Percentiles rank a stretch among this genome's conserved stretches.
Conservation (phyloP, 2,113 vertebrate genomes). For the Thomomys bottae region DNA sequence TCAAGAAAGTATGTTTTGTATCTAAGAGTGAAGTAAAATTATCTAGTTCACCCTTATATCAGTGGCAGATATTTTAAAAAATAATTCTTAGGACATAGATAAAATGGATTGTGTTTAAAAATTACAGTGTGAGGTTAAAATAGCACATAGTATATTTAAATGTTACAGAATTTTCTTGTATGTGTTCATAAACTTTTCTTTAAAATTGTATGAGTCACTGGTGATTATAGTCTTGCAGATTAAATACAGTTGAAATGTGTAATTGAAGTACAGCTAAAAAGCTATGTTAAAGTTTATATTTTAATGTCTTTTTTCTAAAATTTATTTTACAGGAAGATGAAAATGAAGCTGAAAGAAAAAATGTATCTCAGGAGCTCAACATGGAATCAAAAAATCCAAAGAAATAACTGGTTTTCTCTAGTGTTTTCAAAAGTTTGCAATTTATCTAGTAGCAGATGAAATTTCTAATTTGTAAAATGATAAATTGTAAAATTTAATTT, state of each 20-base stretch:
- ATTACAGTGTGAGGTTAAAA: slow-evolving; percentile 61
- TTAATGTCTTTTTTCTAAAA: slow-evolving; percentile 82
- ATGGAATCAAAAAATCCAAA: slow-evolving; percentile 86
- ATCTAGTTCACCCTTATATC: slow-evolving; percentile 86
- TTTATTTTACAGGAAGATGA: slow-evolving; percentile 88
- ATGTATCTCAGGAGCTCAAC: slow-evolving; percentile 83
- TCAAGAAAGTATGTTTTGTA: slow-evolving; percentile 92
- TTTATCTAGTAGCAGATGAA: slow-evolving; percentile 81
- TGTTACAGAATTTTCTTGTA: background rate
- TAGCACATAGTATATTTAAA: slow-evolving; percentile 37
- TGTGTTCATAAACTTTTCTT: slow-evolving; percentile 47
- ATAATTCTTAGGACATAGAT: slow-evolving; percentile 83
- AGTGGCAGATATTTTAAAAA: slow-evolving; percentile 85
- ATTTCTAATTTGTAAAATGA: slow-evolving; percentile 85
- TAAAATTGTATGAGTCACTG: background rate
- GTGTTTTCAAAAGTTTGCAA: slow-evolving; percentile 81
- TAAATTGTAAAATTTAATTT: slow-evolving; percentile 80
- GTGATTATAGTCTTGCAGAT: slow-evolving; percentile 20
- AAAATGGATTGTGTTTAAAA: slow-evolving; percentile 82
- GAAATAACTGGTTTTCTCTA: slow-evolving; percentile 83
- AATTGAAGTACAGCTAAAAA: slow-evolving; percentile 24
- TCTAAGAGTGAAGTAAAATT: slow-evolving; percentile 88
- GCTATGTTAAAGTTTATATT: slow-evolving; percentile 46
- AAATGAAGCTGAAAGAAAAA: slow-evolving; percentile 88
- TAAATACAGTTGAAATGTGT: slow-evolving; percentile 36